A percentile compares a stretch with the other conserved stretches of the same genome.
Conservation (phyloP, 2,113 vertebrate species). For the Dipodomys ordii region DNA sequence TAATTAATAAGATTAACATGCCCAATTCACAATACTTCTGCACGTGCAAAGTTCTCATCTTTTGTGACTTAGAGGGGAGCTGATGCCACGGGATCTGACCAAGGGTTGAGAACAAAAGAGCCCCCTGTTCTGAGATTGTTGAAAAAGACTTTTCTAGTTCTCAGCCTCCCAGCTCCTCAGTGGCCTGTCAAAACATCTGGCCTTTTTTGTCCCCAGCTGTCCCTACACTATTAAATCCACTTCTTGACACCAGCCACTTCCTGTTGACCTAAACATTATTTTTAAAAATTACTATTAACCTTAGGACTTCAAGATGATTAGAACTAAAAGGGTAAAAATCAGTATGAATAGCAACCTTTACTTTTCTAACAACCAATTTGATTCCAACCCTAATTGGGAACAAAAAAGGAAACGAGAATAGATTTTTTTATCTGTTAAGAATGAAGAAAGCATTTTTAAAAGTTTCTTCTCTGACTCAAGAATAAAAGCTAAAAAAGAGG, state of each 20-base stretch:
- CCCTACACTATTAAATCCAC: constrained; percentile 24
- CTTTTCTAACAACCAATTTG: constrained; percentile 40
- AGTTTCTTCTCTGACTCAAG: neutral
- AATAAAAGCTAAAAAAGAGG: constrained; percentile 14
- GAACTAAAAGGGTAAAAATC: constrained; percentile 38
- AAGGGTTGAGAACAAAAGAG: constrained; percentile 58
- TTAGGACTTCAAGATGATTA: constrained; percentile 69
- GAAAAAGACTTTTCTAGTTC: constrained; percentile 50
- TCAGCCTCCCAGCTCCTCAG: constrained; percentile 29
- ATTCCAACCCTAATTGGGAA: neutral
- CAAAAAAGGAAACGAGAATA: neutral
- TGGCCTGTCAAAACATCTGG: constrained; percentile 74
- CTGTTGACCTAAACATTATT: constrained; percentile 68
- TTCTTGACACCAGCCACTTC: constrained; percentile 42
- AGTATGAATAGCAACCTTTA: constrained; percentile 27
- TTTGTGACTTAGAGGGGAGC: constrained; percentile 5
- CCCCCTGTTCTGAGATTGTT: constrained; percentile 44
- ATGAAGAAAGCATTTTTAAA: constrained; percentile 18
- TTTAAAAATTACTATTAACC: constrained; percentile 35
- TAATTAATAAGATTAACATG: constrained; percentile 53
- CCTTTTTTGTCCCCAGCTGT: constrained; percentile 62
- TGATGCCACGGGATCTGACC: neutral
- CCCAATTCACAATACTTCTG: neutral
- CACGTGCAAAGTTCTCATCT: neutral
- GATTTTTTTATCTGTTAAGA: constrained; percentile 10